phyloP scores from a whole-genome alignment of 2,797 vertebrate species.

The Artibeus jamaicensis region DNA sequence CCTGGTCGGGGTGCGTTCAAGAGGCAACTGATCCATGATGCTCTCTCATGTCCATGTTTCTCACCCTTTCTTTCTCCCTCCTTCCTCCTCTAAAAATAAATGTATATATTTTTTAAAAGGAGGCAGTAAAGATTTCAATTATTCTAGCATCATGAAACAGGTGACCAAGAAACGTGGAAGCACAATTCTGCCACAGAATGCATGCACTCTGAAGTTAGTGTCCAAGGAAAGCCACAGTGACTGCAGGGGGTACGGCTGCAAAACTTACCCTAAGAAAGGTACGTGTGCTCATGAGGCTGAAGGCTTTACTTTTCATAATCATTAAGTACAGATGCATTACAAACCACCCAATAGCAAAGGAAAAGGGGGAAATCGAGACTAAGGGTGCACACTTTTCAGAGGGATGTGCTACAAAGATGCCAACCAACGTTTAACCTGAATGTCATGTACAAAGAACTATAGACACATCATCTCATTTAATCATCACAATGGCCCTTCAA shows the following conservation, averaged over 20 bases:
- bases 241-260: neutral
- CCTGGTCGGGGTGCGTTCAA: too few relatives aligned
- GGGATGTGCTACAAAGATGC: neutral
- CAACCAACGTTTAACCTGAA: neutral
- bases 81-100: neutral
- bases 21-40: neutral
- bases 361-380: neutral
- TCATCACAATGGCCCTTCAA: neutral
- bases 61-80: too few relatives aligned
- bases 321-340: neutral
- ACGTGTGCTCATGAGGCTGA: neutral
- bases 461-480: neutral
- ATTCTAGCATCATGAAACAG: conserved; percentile 30
- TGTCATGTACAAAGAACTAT: too few relatives aligned
- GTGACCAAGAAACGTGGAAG: conserved; percentile 24
- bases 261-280: neutral
- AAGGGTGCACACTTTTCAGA: neutral
- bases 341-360: neutral
- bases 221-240: neutral
- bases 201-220: neutral
- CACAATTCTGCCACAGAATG: fast-evolving
- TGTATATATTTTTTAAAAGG: neutral
- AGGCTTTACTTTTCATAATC: neutral
- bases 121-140: conserved; percentile 4
- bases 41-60: neutral